phyloP scores from a whole-genome alignment of 2,797 vertebrate genomes.

The Myotis pilosus region DNA sequence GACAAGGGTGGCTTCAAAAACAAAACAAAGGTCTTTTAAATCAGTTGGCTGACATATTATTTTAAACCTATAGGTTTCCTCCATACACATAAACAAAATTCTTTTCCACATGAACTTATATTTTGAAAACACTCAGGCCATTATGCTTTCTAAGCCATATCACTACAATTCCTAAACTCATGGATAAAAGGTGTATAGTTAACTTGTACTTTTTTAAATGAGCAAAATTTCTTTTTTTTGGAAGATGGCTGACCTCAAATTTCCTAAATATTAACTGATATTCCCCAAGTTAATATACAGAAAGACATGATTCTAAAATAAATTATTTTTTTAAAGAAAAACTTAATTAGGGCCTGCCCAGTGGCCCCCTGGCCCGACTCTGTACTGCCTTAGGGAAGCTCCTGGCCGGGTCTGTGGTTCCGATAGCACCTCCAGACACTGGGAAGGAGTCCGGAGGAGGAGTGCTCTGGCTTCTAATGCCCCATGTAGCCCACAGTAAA shows the following conservation, averaged over 20 bases:
- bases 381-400: conserved; percentile 78
- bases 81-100: conserved; percentile 79
- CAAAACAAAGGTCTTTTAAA: conserved; percentile 76
- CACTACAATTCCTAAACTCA: conserved; percentile 77
- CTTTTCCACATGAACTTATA: conserved; percentile 80
- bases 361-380: conserved; percentile 77
- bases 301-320: conserved; percentile 85
- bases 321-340: conserved; percentile 77
- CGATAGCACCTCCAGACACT: conserved; percentile 71
- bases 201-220: conserved; percentile 72
- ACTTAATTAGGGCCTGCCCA: conserved; percentile 82
- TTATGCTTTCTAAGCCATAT: conserved; percentile 78
- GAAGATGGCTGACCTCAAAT: conserved; percentile 79
- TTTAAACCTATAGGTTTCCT: conserved; percentile 75
- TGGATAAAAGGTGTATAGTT: conserved; percentile 60
- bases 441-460: conserved; percentile 64
- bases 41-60: conserved; percentile 78
- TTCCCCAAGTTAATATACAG: conserved; percentile 76
- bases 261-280: conserved; percentile 79
- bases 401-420: conserved; percentile 67
- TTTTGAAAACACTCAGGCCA: conserved; percentile 76
- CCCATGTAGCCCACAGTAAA: conserved; percentile 74
- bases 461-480: conserved; percentile 70
- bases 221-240: conserved; percentile 70
- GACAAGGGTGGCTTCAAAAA: conserved; percentile 68